Conservation (phyloP, 2,888 invertebrate genomes). For the Drosophila suboccidentalis region DNA sequence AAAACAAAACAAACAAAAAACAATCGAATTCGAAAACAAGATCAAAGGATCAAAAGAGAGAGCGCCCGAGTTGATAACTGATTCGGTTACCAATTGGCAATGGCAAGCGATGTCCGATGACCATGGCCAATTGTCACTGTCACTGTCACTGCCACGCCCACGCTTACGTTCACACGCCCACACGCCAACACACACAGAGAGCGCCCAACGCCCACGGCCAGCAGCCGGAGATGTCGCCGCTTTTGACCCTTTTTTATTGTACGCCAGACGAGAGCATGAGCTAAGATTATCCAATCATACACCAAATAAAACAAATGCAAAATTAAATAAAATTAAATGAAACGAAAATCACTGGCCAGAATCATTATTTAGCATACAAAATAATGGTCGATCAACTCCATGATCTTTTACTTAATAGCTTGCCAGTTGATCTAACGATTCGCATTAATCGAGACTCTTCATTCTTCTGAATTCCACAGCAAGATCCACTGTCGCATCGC, state of each 20-base stretch:
- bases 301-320: conserved; percentile 26
- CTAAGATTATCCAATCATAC: conserved; percentile 33
- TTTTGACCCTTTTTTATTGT: conserved; percentile 78
- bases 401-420: conserved; percentile 47
- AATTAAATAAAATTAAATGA: conserved; percentile 27
- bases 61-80: conserved; percentile 50
- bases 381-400: conserved; percentile 42
- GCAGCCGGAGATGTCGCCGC: conserved; percentile 56
- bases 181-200: conserved; percentile 53
- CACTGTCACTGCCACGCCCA: not conserved
- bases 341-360: conserved; percentile 41
- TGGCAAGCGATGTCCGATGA: conserved; percentile 46
- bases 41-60: conserved; percentile 75
- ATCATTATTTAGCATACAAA: conserved; percentile 48
- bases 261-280: conserved; percentile 25
- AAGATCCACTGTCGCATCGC: conserved; percentile 99
- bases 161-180: conserved; percentile 46
- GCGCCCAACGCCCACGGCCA: conserved; percentile 32
- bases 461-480: conserved; percentile 85
- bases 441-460: conserved; percentile 17
- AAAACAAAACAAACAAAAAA: conserved; percentile 4
- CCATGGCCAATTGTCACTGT: conserved; percentile 16
- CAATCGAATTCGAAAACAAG: conserved; percentile 56
- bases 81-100: conserved; percentile 24
- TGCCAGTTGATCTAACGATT: not conserved